A percentile compares a stretch with the other conserved stretches of the same genome.
These are phyloP conservation scores for Xyrichtys novacula DNA, from an alignment of 2,797 vertebrate species.

Conservation along the genomic window DNA sequence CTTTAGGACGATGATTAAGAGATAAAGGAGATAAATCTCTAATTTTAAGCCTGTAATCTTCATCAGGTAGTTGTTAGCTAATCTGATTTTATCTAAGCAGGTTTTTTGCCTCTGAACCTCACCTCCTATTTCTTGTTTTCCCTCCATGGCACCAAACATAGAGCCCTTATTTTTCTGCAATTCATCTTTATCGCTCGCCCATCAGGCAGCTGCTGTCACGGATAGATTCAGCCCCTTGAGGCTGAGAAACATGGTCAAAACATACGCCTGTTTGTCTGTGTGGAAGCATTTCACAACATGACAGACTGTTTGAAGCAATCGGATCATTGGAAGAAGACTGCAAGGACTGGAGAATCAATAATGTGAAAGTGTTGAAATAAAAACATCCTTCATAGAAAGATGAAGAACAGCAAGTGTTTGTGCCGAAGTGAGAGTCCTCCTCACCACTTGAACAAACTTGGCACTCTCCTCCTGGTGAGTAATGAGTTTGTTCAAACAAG, in stretches of 20 bases:
- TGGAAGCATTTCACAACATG: background rate
- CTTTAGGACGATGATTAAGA: no score
- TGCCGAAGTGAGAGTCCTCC: background rate
- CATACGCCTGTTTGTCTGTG: background rate
- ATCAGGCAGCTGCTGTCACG: conserved; percentile 9
- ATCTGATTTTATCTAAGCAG: background rate
- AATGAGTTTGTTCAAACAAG: conserved; percentile 22
- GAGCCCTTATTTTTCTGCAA: background rate
- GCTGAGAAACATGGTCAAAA: background rate
- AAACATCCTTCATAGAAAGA: background rate
- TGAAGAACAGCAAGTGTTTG: background rate
- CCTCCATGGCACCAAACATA: background rate
- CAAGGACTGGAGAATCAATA: conserved; percentile 10
- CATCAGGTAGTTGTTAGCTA: no score
- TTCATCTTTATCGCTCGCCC: background rate
- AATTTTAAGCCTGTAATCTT: no score
- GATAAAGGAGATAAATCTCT: no score
- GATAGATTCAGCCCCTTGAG: background rate
- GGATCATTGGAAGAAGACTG: conserved; percentile 25
- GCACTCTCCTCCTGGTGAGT: conserved; percentile 1
- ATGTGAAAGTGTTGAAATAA: background rate
- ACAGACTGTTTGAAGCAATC: background rate
- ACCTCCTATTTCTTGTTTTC: background rate
- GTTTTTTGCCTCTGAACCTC: background rate
- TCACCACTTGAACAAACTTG: conserved; percentile 13